Evolutionary conservation across 2,888 invertebrate species (phyloP).

Genomic region (Thereva unica): DNA sequence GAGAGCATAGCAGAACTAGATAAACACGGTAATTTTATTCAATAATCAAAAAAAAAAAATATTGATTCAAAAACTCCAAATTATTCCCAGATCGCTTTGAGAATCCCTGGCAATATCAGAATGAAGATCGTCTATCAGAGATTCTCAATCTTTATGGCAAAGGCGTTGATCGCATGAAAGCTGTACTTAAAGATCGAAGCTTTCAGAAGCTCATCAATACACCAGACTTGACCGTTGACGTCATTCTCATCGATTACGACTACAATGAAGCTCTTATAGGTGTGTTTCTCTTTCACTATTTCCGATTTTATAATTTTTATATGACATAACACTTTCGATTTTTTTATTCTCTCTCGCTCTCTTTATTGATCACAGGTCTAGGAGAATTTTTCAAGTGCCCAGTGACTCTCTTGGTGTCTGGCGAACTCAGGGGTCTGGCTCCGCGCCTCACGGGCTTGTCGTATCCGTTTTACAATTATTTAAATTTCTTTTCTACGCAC

Average conservation of each 20-base stretch:
- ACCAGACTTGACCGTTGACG: constrained; percentile 16
- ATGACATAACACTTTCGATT: not conserved
- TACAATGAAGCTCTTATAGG: constrained; percentile 40
- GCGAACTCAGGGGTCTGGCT: constrained; percentile 15
- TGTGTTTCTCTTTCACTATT: constrained; percentile 7
- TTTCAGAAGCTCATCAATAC: constrained; percentile 33
- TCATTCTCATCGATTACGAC: constrained; percentile 40
- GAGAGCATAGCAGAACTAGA: constrained; percentile 12
- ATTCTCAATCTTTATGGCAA: constrained; percentile 27
- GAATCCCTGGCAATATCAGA: constrained; percentile 8
- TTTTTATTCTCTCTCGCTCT: not conserved
- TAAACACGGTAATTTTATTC: constrained; percentile 20
- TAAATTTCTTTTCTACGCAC: not conserved
- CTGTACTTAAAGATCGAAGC: constrained; percentile 25
- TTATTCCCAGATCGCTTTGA: constrained; percentile 4
- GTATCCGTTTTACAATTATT: constrained; percentile 33
- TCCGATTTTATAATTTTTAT: not conserved
- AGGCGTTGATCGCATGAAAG: constrained; percentile 33
- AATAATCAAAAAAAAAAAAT: constrained; percentile 5
- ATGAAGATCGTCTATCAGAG: constrained; percentile 13
- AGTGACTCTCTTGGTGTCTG: constrained; percentile 29
- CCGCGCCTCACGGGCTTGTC: constrained; percentile 10
- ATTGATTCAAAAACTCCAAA: not conserved
- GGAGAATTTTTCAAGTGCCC: constrained; percentile 37
- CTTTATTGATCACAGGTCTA: constrained; percentile 23